These are phyloP conservation scores for Choloepus hoffmanni DNA, from an alignment of 2,113 vertebrate species.

Conservation along the genomic window DNA sequence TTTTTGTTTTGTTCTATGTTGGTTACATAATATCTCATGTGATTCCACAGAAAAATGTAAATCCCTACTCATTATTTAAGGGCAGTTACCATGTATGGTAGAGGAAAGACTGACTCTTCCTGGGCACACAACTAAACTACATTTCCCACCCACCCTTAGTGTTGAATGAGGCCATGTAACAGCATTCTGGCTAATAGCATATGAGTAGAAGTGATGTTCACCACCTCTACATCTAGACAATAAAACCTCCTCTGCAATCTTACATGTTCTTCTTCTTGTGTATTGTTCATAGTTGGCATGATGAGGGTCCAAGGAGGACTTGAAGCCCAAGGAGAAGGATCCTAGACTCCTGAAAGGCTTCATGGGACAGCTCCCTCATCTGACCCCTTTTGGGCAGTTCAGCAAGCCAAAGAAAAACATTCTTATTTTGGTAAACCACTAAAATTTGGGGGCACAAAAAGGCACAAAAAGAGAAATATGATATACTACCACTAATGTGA, in stretches of 20 bases:
- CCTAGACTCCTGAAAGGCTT: rapidly evolving
- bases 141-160: not conserved
- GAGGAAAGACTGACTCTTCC: not conserved
- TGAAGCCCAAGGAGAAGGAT: not conserved
- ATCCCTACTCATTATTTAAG: not conserved
- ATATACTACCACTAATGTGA: too few relatives aligned
- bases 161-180: not conserved
- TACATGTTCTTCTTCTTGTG: not conserved
- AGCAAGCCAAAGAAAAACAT: not conserved
- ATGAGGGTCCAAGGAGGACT: rapidly evolving
- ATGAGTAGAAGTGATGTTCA: not conserved
- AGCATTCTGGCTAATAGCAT: not conserved
- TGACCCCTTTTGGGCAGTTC: not conserved
- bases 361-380: not conserved
- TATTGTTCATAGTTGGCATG: too few relatives aligned
- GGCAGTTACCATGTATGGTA: not conserved
- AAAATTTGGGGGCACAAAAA: too few relatives aligned
- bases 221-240: not conserved
- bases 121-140: not conserved
- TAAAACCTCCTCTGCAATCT: not conserved
- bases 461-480: too few relatives aligned
- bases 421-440: not conserved
- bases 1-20: not conserved
- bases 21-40: not conserved
- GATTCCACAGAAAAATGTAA: not conserved